Conservation (phyloP, 2,113 vertebrate species). For the Cyanoliseus patagonus region DNA sequence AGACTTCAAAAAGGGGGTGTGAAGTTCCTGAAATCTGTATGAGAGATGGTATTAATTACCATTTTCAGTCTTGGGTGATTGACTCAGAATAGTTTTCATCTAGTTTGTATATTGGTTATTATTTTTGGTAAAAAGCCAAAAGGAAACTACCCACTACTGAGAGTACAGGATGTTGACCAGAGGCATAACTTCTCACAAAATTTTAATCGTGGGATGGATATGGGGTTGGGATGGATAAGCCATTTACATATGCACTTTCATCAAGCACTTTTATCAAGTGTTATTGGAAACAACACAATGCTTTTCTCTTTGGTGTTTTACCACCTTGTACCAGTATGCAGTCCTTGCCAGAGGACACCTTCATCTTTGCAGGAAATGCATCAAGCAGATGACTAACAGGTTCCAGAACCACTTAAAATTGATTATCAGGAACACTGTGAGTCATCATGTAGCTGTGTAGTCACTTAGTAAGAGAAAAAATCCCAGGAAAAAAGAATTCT, state of each 20-base stretch:
- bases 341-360: not conserved
- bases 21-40: constrained; percentile 46
- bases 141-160: not conserved
- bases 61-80: not conserved
- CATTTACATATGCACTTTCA: not conserved
- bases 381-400: not conserved
- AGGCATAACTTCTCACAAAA: not conserved
- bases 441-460: not conserved
- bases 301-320: not conserved
- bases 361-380: not conserved
- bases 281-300: not conserved
- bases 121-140: not conserved
- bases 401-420: not conserved
- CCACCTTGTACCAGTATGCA: not conserved
- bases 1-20: constrained; percentile 60
- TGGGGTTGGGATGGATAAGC: not conserved
- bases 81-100: not conserved
- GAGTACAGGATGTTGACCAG: not conserved
- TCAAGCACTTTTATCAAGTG: not conserved
- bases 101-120: not conserved
- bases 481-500: not conserved
- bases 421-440: not conserved
- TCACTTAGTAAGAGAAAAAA: not conserved
- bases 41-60: not conserved
- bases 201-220: not conserved